These are phyloP conservation scores for Polydrusus tereticollis DNA, from an alignment of 2,888 invertebrate species.

Conservation along the genomic window DNA sequence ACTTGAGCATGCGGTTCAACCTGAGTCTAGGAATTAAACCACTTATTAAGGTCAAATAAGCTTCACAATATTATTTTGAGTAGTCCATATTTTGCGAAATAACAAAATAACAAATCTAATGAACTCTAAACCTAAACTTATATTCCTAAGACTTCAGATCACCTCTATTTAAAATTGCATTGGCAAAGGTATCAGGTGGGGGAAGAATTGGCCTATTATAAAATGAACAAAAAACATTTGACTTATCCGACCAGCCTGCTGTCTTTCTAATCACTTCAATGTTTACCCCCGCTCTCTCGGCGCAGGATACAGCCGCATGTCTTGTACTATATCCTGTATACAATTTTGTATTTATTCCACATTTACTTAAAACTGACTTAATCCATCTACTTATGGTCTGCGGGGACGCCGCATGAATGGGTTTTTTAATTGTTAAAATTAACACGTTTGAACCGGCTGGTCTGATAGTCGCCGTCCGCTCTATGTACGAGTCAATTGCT, in stretches of 20 bases:
- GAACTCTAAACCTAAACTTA: background rate
- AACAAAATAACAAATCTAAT: background rate
- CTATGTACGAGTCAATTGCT: background rate
- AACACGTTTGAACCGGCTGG: background rate
- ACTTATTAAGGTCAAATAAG: too few species aligned
- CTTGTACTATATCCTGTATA: background rate
- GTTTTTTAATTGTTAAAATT: constrained; percentile 5
- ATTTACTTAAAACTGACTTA: background rate
- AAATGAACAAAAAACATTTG: constrained; percentile 15
- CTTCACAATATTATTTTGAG: too few species aligned
- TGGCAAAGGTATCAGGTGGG: background rate
- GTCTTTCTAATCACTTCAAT: constrained; percentile 4
- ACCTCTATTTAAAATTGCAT: background rate
- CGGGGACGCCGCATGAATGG: background rate
- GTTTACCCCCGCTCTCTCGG: constrained; percentile 1
- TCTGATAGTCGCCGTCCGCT: background rate
- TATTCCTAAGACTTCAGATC: too few species aligned
- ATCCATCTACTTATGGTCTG: constrained; percentile 11
- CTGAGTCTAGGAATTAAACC: too few species aligned
- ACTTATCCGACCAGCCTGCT: constrained; percentile 22
- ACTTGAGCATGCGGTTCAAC: too few species aligned
- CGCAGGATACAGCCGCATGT: constrained; percentile 1
- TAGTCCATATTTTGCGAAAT: too few species aligned
- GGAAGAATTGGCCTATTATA: constrained; percentile 9
- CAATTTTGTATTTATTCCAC: constrained; percentile 6